Evolutionary conservation across 2,888 invertebrate genomes (phyloP).

Genomic region (Eumerus sabulonum): DNA sequence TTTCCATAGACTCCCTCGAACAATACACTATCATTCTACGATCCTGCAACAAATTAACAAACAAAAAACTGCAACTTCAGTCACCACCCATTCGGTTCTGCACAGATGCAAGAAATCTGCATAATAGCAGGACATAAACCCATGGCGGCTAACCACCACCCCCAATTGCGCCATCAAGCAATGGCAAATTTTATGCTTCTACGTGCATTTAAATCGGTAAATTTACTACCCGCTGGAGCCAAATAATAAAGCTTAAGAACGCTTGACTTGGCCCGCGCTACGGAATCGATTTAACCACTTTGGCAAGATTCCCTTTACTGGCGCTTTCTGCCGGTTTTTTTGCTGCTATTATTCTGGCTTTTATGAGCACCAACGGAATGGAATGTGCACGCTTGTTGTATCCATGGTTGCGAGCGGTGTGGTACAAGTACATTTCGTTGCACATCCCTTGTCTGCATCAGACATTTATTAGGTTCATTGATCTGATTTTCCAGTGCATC

Average conservation of each 20-base stretch:
- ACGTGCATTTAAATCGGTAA: constrained; percentile 59
- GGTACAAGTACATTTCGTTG: constrained; percentile 33
- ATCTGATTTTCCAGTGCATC: constrained; percentile 18
- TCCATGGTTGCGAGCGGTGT: constrained; percentile 13
- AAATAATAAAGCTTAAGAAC: constrained; percentile 40
- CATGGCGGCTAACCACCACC: constrained; percentile 36
- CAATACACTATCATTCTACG: too few relatives aligned
- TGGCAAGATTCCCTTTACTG: constrained; percentile 53
- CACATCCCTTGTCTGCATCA: constrained; percentile 21
- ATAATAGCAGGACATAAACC: constrained; percentile 37
- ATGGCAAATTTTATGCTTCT: constrained; percentile 52
- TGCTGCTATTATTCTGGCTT: background rate
- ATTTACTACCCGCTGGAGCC: constrained; percentile 55
- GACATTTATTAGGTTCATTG: constrained; percentile 45
- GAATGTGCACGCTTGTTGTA: too few relatives aligned
- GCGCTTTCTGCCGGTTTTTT: constrained; percentile 9
- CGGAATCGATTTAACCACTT: constrained; percentile 52
- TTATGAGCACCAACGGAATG: constrained; percentile 5
- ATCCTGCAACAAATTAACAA: too few relatives aligned
- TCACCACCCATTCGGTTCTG: too few relatives aligned
- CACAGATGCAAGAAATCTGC: constrained; percentile 14
- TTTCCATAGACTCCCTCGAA: too few relatives aligned
- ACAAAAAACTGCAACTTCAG: too few relatives aligned
- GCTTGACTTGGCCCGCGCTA: constrained; percentile 36
- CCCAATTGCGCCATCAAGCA: constrained; percentile 43